Evolutionary conservation across 2,113 vertebrate species (phyloP), one percentile per base, ranked within the genome.

Genomic region (Notarius quadriscutis): DNA sequence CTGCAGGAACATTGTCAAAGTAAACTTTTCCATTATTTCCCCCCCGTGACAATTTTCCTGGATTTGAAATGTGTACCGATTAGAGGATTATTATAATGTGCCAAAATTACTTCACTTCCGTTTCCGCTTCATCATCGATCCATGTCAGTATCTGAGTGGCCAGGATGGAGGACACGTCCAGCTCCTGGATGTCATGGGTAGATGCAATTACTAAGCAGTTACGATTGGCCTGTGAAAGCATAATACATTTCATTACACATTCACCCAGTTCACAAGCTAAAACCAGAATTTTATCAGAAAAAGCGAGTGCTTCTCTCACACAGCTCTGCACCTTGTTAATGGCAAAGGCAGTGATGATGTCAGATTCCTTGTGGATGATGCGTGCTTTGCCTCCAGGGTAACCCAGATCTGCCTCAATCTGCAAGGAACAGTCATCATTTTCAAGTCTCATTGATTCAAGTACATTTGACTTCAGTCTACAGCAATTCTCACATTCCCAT

Each of bases 141-240:
- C 98, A 99, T 60, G 98, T 97, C 89, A 98, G 94, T 89, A 99
- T 97, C 71, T 99, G 97, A 5, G 98, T 99, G 90, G 98, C 96
- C 90, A 99, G 93, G 94, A 99, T 99, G 53, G 97, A 96, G 91
- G 98, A 99, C 93, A 99, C 97, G 91, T 99, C 98, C 90, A 99
- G 88, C 94, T 99, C 98, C 93, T 99, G 98, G 94, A 99, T 97
- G 92, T 99, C 98, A 87, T 99, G 98, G 88, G 97, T 98, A 0
- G 98, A 99, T 89, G 98, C 98, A 90, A 99, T 96, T 90, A 98
- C 98, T 94, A 99, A 95, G 94, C 98, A 99, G 92, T 99, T 99
- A 74, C 97, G 96, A 93, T 99, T 99, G 85, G 98, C 98, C 98
- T 99, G 92, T 80, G 92, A 92, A 93, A 50, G 55, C 62, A 15